Evolutionary conservation across 2,113 vertebrate genomes (phyloP).

Genomic region (Pelecanus crispus): DNA sequence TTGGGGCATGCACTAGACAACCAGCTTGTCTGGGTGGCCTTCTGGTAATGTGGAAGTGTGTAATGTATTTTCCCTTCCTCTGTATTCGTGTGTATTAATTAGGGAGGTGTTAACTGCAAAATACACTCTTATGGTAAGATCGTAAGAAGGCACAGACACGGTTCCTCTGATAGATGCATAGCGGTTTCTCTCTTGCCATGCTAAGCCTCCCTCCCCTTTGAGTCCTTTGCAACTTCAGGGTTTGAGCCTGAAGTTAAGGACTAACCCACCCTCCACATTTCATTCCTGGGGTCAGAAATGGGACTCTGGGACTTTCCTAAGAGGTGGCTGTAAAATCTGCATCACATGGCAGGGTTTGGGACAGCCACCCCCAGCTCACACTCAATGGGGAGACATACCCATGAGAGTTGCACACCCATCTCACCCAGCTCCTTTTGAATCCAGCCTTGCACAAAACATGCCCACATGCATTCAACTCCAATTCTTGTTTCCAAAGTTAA

Average conservation of each 20-base stretch:
- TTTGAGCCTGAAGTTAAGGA: not conserved
- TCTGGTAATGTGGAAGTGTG: not conserved
- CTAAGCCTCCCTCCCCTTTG: not conserved
- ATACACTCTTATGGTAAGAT: not conserved
- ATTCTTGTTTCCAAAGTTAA: not conserved
- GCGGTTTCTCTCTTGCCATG: not conserved
- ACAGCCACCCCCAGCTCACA: not conserved
- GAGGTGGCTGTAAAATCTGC: not conserved
- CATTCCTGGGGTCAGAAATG: not conserved
- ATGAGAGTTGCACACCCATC: not conserved
- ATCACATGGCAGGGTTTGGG: not conserved
- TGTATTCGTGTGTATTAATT: not conserved
- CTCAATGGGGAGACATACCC: not conserved
- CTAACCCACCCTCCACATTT: not conserved
- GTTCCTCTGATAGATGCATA: not conserved
- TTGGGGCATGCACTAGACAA: not conserved
- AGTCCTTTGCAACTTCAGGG: not conserved
- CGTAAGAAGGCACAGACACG: rapidly evolving
- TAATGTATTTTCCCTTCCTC: not conserved
- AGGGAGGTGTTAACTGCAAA: not conserved
- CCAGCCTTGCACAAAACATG: not conserved
- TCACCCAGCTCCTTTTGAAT: not conserved
- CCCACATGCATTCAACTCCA: not conserved
- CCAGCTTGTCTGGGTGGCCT: not conserved
- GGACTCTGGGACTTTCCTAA: not conserved